Conservation (phyloP, 2,797 vertebrate species). For the Corythornis leucogaster region DNA sequence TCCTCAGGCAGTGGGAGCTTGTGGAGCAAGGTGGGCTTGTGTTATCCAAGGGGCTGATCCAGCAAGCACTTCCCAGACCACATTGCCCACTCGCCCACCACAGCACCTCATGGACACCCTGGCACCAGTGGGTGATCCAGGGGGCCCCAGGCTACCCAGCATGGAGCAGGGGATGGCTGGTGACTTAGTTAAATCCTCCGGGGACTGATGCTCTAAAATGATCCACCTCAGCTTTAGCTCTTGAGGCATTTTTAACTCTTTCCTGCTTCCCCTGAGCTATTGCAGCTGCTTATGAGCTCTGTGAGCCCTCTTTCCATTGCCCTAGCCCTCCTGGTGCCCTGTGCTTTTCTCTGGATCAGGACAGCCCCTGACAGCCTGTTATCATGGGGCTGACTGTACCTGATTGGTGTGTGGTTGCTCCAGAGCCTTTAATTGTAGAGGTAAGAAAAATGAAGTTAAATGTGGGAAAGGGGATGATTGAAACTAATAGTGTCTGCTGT, state of each 20-base stretch:
- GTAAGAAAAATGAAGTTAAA: not conserved
- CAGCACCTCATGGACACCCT: not conserved
- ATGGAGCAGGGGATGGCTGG: not conserved
- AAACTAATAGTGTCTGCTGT: not conserved
- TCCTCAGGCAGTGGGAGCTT: not conserved
- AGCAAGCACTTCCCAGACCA: not conserved
- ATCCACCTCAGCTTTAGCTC: not conserved
- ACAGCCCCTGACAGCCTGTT: not conserved
- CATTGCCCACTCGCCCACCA: not conserved
- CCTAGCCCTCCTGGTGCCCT: accelerated
- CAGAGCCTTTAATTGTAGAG: not conserved
- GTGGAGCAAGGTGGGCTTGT: not conserved
- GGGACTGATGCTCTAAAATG: not conserved
- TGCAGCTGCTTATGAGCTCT: not conserved
- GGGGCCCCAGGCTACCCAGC: accelerated
- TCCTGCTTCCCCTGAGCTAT: not conserved
- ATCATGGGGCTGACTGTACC: accelerated
- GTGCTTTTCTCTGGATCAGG: not conserved
- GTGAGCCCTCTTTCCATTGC: not conserved
- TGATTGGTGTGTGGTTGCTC: not conserved
- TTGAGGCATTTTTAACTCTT: not conserved
- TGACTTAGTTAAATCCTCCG: not conserved
- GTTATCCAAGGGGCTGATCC: not conserved
- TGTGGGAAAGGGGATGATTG: not conserved
- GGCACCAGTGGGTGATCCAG: not conserved